These are phyloP conservation scores for Tetrao urogallus DNA, from an alignment of 2,113 vertebrate species.

Conservation along the genomic window DNA sequence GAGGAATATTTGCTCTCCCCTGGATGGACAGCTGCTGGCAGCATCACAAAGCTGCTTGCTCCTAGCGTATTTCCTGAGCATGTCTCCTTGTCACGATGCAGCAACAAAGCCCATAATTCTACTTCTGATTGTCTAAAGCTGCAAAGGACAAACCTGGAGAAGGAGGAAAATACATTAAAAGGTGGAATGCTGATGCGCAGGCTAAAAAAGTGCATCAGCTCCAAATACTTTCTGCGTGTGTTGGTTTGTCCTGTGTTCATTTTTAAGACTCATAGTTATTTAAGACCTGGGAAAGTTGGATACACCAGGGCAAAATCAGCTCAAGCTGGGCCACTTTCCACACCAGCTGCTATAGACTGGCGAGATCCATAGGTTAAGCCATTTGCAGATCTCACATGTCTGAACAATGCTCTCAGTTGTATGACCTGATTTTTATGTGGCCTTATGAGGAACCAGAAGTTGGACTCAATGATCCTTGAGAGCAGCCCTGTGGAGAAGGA, in stretches of 20 bases:
- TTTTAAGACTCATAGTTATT: not conserved
- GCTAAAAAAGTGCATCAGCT: not conserved
- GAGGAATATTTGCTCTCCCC: not conserved
- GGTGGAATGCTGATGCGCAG: not conserved
- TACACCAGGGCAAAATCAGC: not conserved
- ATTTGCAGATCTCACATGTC: not conserved
- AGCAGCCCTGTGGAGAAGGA: too few relatives aligned
- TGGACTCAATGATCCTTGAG: too few relatives aligned
- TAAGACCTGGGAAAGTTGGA: not conserved
- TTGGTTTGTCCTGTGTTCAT: not conserved
- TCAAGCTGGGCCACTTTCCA: not conserved
- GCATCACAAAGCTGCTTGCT: not conserved
- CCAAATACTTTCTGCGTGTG: not conserved
- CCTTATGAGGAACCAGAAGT: too few relatives aligned
- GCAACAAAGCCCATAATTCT: not conserved
- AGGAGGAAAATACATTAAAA: not conserved
- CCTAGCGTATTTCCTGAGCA: not conserved
- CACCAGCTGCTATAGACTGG: not conserved
- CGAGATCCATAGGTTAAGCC: not conserved
- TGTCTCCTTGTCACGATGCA: not conserved
- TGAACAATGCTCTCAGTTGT: too few relatives aligned
- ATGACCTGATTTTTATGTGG: too few relatives aligned
- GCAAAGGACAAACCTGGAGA: not conserved
- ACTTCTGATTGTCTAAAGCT: not conserved
- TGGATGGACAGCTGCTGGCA: not conserved